Conservation (phyloP, 2,888 invertebrate genomes). For the Leucoptera coffeella region DNA sequence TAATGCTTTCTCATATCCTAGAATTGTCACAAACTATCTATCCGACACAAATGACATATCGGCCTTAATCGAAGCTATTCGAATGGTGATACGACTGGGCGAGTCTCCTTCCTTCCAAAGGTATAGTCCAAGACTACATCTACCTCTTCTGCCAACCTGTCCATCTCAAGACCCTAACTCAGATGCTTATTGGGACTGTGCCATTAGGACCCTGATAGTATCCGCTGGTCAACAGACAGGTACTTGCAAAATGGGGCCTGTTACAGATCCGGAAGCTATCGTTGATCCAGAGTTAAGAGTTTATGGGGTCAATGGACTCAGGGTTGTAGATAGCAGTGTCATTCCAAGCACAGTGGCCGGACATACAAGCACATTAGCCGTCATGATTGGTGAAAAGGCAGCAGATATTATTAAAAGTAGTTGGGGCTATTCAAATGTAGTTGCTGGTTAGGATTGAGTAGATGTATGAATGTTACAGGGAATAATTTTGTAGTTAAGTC, state of each 20-base stretch:
- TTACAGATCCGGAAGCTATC: slow-evolving; percentile 54
- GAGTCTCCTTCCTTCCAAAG: slow-evolving; percentile 54
- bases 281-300: slow-evolving; percentile 61
- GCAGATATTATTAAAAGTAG: slow-evolving; percentile 59
- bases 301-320: slow-evolving; percentile 54
- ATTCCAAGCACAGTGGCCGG: slow-evolving; percentile 58
- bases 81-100: slow-evolving; percentile 52
- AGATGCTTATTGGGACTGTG: slow-evolving; percentile 68
- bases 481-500: too few species aligned
- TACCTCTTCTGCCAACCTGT: slow-evolving; percentile 51
- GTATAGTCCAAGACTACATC: slow-evolving; percentile 45
- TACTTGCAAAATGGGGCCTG: slow-evolving; percentile 68
- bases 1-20: slow-evolving; percentile 71
- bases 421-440: slow-evolving; percentile 41
- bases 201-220: slow-evolving; percentile 51
- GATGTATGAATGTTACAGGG: not conserved
- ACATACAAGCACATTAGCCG: slow-evolving; percentile 59
- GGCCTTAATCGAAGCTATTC: slow-evolving; percentile 54
- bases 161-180: slow-evolving; percentile 34
- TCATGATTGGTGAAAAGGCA: slow-evolving; percentile 70
- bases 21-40: slow-evolving; percentile 75
- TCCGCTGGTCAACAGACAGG: slow-evolving; percentile 56
- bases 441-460: slow-evolving; percentile 3
- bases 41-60: slow-evolving; percentile 57
- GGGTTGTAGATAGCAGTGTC: slow-evolving; percentile 66